Conservation (phyloP, 2,888 invertebrate species). For the Catocala nupta region DNA sequence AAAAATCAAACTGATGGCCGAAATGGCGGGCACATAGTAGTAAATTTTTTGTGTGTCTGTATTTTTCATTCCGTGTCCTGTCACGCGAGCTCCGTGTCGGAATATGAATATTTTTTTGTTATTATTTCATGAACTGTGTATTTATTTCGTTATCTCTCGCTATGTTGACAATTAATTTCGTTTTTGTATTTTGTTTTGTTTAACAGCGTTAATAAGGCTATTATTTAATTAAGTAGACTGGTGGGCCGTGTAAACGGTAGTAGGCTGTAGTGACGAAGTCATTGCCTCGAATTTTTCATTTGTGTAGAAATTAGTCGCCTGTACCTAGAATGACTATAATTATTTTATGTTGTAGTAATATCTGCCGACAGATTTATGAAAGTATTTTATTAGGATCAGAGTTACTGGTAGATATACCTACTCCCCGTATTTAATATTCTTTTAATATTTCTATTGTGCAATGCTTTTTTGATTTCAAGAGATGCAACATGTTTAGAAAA, state of each 20-base stretch:
- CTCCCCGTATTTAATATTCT: no score
- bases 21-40: slow-evolving; percentile 42
- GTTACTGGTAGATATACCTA: no score
- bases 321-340: no score
- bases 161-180: slow-evolving; percentile 51
- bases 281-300: neutral
- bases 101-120: slow-evolving; percentile 42
- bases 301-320: no score
- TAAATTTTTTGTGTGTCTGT: slow-evolving; percentile 39
- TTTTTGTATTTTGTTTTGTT: slow-evolving; percentile 34
- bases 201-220: slow-evolving; percentile 27
- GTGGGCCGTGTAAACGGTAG: slow-evolving; percentile 1
- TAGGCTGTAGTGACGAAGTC: neutral
- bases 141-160: slow-evolving; percentile 51
- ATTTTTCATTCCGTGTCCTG: slow-evolving; percentile 50
- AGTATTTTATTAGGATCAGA: no score
- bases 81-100: slow-evolving; percentile 55
- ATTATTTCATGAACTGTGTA: slow-evolving; percentile 48
- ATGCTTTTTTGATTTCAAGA: no score
- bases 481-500: no score
- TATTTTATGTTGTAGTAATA: no score
- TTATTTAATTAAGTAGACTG: slow-evolving; percentile 31
- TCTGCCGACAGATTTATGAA: no score
- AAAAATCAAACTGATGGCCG: slow-evolving; percentile 20
- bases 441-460: no score